Evolutionary conservation across 2,888 invertebrate genomes (phyloP), one percentile per base, ranked within the genome.

Genomic region (Encarsia formosa): DNA sequence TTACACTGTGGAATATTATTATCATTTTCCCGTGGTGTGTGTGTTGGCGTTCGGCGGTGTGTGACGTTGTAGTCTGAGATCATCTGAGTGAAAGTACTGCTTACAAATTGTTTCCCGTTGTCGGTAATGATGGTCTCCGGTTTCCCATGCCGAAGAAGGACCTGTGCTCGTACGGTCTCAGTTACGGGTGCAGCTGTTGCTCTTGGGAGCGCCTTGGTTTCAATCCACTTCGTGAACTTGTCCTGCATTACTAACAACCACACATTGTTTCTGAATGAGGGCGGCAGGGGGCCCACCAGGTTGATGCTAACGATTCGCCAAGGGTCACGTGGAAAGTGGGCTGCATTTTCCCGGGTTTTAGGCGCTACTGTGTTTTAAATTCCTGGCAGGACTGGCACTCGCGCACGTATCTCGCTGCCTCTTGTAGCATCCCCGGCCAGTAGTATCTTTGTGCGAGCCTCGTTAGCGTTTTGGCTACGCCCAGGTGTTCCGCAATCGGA

Each of bases 41-140:
- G 11, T 1, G 38, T 6, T 3, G 2, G 34, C 4, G n/a, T 9
- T 9, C 1, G 2, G n/a, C 16, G 6, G 16, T 4, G 15, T 35
- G n/a, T 8, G 34, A 15, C 8, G 3, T 3, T 18, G 5, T 35
- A 35, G 8, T 35, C 16, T 35, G 5, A 13, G 18, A 13, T 15
- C 34, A 35, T 15, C 4, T 35, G 8, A 4, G 11, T 4, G 4
- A 31, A 3, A 4, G 19, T 31, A 9, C 20, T 38, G 34, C 57
- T 57, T 0, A 52, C 54, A 34, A 61, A 62, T 37, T 63, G 58
- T 1, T 57, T 57, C 1, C 64, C 65, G 44, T 64, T 63, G 34
- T 65, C 65, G 0, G 52, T 56, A 0, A 63, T 34, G 1, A 65
- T 15, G 5, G 45, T 31, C 22, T 53, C 23, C 1, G 63, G 63